phyloP scores from a whole-genome alignment of 2,113 vertebrate genomes.

The Hippolais icterina region DNA sequence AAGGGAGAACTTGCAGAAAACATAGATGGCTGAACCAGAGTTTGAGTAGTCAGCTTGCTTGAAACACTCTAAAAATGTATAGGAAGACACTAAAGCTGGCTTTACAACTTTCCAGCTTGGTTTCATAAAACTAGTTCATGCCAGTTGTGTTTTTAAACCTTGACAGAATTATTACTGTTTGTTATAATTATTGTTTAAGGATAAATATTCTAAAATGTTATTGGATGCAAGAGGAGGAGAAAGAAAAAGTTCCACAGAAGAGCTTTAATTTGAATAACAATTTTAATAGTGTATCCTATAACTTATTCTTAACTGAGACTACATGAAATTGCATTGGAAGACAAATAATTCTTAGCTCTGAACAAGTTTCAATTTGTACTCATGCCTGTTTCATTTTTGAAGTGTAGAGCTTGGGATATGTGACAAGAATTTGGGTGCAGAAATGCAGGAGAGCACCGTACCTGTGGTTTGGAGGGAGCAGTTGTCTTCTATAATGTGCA shows the following conservation, averaged over 20 bases:
- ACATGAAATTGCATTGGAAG: neutral
- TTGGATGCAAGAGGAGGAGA: neutral
- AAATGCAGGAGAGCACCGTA: neutral
- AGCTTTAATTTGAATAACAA: neutral
- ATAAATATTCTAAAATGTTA: neutral
- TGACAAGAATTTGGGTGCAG: neutral
- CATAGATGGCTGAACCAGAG: neutral
- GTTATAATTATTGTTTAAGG: neutral
- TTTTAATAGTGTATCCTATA: neutral
- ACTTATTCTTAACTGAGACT: neutral
- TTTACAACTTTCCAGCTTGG: neutral
- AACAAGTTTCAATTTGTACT: neutral
- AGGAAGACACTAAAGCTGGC: neutral
- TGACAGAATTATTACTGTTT: neutral
- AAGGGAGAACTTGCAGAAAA: neutral
- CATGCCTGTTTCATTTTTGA: neutral
- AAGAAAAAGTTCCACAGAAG: neutral
- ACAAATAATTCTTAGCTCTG: neutral
- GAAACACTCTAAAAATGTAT: neutral
- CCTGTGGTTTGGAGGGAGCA: neutral
- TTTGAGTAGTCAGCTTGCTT: neutral
- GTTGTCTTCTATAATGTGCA: neutral
- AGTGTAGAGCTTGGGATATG: neutral
- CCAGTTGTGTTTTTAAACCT: neutral
- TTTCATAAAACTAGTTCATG: neutral